Evolutionary conservation across 2,113 vertebrate species (phyloP), one percentile per base, ranked within the genome.

Genomic region (Lipophrys pholis): DNA sequence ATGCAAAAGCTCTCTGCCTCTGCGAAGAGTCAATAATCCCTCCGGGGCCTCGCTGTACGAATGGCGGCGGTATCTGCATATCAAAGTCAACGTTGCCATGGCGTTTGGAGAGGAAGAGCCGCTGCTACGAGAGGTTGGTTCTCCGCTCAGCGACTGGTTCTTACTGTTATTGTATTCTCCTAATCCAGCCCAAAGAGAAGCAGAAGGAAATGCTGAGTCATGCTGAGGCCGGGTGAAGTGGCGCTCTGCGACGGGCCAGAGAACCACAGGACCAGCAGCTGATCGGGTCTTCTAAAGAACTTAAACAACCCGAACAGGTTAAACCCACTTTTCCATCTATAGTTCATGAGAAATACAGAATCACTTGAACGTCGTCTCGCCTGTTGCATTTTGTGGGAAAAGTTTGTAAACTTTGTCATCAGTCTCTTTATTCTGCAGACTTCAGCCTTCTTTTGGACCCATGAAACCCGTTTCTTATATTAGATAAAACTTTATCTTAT

Each of bases 11-110:
- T 51, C 72, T 74, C 69, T 63, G 69, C 80, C 72, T 88, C 73
- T 84, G 75, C 11, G n/a, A 83, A 89, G 89, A 89, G 72, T 89
- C 84, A 85, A 88, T 76, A 91, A 83, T 83, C 80, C 89, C 85
- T 35, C 70, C 30, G 63, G 79, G 75, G 83, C 66, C 62, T 51
- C 70, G 52, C 71, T 74, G 69, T 86, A 80, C 76, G 76, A 74
- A 83, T 84, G 83, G 62, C 3, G n/a, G 16, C 58, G 61, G 51
- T 45, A 89, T 92, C 88, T 93, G 77, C 90, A 93, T 92, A 90
- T 92, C 91, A 93, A 92, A 92, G 91, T 70, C 50, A 85, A 78
- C 68, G 91, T 87, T 91, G 75, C 82, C 83, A 83, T 83, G 81
- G 82, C 36, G 84, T 71, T 75, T 46, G 8, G 67, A 73, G 51